A percentile compares a stretch with the other conserved stretches of the same genome.
Conservation (phyloP, 2,113 vertebrate genomes). For the Toxostoma redivivum region DNA sequence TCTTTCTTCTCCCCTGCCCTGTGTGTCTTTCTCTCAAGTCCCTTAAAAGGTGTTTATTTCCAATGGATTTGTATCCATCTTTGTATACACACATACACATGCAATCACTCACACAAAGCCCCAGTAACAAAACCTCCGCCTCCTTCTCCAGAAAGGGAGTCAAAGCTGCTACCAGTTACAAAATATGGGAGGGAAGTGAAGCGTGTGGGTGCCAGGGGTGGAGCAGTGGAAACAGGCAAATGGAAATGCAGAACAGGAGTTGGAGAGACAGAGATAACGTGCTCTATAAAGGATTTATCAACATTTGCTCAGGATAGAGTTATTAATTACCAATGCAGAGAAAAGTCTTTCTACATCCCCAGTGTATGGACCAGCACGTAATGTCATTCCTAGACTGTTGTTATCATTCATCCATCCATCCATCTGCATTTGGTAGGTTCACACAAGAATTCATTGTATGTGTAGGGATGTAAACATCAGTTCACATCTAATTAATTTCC, state of each 20-base stretch:
- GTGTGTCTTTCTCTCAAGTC: conserved; percentile 16
- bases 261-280: conserved; percentile 43
- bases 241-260: conserved; percentile 43
- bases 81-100: conserved; percentile 16
- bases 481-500: conserved; percentile 43
- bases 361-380: conserved; percentile 14
- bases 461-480: conserved; percentile 16
- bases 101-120: conserved; percentile 38
- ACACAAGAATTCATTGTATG: not conserved
- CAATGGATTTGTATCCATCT: conserved; percentile 19
- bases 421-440: conserved; percentile 14
- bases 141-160: conserved; percentile 10
- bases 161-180: conserved; percentile 25
- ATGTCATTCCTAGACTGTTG: conserved; percentile 32
- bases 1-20: conserved; percentile 51
- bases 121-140: conserved; percentile 27
- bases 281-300: conserved; percentile 40
- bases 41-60: conserved; percentile 55
- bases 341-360: conserved; percentile 45
- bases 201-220: conserved; percentile 27
- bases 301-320: conserved; percentile 55
- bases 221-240: conserved; percentile 36
- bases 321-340: conserved; percentile 56
- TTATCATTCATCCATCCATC: conserved; percentile 8
- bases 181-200: conserved; percentile 28